A percentile compares a stretch with the other conserved stretches of the same genome.
phyloP scores from a whole-genome alignment of 64 coral and sea anemone species.

The Cladopsammia gracilis region DNA sequence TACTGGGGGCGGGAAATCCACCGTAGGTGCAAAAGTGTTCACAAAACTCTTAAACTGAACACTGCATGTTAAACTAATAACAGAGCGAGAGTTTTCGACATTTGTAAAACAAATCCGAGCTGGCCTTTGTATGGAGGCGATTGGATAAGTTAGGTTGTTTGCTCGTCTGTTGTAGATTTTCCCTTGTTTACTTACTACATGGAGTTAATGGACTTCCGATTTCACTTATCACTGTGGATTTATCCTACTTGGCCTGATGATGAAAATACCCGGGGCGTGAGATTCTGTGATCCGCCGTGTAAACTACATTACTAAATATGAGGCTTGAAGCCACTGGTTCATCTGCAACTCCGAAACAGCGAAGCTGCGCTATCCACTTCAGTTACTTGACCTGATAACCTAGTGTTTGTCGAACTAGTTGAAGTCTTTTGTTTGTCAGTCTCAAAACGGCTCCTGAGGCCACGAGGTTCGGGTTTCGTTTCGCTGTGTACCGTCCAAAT shows the following conservation, averaged over 20 bases:
- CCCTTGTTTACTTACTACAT: conserved; percentile 54
- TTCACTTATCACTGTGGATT: conserved; percentile 75
- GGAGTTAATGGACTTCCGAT: conserved; percentile 73
- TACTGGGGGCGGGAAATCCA: not conserved
- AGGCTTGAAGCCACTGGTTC: not conserved
- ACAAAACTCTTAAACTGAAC: not conserved
- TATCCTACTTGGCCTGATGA: conserved; percentile 11
- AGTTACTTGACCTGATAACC: conserved; percentile 15
- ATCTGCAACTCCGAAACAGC: not conserved
- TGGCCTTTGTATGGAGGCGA: not conserved
- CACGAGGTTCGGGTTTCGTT: conserved; percentile 27
- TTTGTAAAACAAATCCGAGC: not conserved
- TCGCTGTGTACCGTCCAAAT: not conserved
- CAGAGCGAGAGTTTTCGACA: not conserved
- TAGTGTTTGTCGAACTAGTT: conserved; percentile 39
- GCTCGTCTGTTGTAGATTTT: conserved; percentile 19
- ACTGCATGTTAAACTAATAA: not conserved
- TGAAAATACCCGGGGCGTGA: not conserved
- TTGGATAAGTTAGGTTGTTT: conserved; percentile 53
- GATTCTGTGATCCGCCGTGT: not conserved
- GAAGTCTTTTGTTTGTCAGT: conserved; percentile 25
- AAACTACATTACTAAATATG: not conserved
- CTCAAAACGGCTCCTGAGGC: not conserved
- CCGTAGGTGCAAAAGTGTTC: not conserved
- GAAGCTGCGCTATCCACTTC: not conserved